Conservation (phyloP, 2,113 vertebrate genomes). For the Plecturocebus donacophilus region DNA sequence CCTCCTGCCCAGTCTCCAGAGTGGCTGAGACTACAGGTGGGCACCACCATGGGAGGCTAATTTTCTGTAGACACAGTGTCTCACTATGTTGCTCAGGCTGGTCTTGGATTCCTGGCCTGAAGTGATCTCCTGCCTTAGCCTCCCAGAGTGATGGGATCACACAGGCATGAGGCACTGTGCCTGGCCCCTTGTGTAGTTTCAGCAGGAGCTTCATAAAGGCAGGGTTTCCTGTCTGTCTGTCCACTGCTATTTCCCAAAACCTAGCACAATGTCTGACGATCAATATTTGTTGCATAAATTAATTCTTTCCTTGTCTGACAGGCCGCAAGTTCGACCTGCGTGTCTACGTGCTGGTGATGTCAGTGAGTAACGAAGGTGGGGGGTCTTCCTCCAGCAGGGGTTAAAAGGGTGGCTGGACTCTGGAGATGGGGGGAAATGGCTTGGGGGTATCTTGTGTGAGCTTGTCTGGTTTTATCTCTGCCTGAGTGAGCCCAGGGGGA, state of each 20-base stretch:
- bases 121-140: too few species aligned
- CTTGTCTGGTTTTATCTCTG: not conserved
- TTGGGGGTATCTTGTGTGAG: not conserved
- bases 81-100: too few species aligned
- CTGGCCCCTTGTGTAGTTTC: not conserved
- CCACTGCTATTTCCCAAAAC: not conserved
- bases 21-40: too few species aligned
- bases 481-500: not conserved
- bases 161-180: too few species aligned
- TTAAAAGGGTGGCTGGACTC: not conserved
- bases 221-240: not conserved
- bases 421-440: not conserved
- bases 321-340: constrained; percentile 93
- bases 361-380: constrained; percentile 80
- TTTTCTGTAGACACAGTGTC: too few species aligned
- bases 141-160: too few species aligned
- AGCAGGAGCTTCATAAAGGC: not conserved
- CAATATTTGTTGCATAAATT: not conserved
- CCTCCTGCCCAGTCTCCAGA: too few species aligned
- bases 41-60: too few species aligned
- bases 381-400: not conserved
- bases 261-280: not conserved
- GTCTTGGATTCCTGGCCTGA: too few species aligned
- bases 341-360: constrained; percentile 91
- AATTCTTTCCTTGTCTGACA: constrained; percentile 64